phyloP scores from a whole-genome alignment of 2,797 vertebrate species.

The Myiotriccus ornatus region DNA sequence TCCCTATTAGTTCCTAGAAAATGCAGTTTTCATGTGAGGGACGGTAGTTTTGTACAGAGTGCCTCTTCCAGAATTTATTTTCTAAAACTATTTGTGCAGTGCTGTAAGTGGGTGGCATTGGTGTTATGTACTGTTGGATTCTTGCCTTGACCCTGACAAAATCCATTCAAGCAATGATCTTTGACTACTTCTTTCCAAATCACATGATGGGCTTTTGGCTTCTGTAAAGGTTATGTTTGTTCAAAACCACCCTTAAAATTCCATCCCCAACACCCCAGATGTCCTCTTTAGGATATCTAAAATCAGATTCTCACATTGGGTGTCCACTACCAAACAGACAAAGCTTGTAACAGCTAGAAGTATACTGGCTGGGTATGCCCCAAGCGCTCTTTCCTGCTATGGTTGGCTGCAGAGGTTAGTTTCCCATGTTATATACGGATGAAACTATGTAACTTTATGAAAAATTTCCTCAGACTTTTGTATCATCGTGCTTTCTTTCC shows the following conservation, averaged over 20 bases:
- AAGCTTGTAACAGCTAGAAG: not conserved
- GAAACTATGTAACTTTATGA: not conserved
- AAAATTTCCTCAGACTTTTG: not conserved
- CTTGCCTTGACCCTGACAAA: constrained; percentile 3
- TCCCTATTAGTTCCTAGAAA: not conserved
- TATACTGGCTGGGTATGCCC: not conserved
- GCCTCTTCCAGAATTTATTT: not conserved
- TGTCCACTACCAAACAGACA: not conserved
- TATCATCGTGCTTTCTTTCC: not conserved
- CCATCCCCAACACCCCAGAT: not conserved
- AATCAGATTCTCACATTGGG: not conserved
- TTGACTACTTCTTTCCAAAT: not conserved
- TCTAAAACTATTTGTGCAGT: not conserved
- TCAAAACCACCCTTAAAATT: not conserved
- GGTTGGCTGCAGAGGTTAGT: not conserved
- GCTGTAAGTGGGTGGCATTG: not conserved
- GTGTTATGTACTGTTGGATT: not conserved
- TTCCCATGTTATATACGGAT: not conserved
- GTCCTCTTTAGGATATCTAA: not conserved
- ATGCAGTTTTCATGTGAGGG: not conserved
- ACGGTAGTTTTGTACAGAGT: not conserved
- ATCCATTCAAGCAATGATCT: not conserved
- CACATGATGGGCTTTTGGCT: not conserved
- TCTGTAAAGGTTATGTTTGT: not conserved
- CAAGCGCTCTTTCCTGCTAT: not conserved